A percentile compares a stretch with the other conserved stretches of the same genome.
phyloP scores from a whole-genome alignment of 2,888 invertebrate species.

The Spodoptera exigua region DNA sequence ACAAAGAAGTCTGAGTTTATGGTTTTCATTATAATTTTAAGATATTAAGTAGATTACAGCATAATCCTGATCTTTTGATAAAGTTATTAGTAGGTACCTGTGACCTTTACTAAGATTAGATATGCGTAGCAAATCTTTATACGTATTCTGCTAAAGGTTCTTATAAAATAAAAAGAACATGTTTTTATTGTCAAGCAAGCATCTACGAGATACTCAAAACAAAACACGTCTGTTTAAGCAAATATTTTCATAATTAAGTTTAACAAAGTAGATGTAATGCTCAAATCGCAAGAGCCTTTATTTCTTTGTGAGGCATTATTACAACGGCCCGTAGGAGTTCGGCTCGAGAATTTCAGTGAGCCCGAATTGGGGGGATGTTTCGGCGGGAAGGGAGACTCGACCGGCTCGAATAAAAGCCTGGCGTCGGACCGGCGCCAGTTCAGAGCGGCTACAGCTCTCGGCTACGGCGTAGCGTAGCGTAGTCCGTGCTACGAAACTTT shows the following conservation, averaged over 20 bases:
- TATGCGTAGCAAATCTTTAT: too few species aligned
- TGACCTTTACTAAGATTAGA: too few species aligned
- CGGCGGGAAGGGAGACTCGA: conserved; percentile 52
- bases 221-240: conserved; percentile 8
- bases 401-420: conserved; percentile 74
- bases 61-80: too few species aligned
- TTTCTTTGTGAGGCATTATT: conserved; percentile 52
- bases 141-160: too few species aligned
- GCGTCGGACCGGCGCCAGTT: conserved; percentile 66
- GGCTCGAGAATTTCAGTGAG: conserved; percentile 43
- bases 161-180: not conserved
- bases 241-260: conserved; percentile 43
- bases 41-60: too few species aligned
- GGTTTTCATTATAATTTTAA: too few species aligned
- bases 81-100: too few species aligned
- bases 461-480: conserved; percentile 67
- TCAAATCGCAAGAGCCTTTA: conserved; percentile 44
- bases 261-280: conserved; percentile 35
- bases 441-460: conserved; percentile 78
- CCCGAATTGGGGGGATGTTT: conserved; percentile 50
- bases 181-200: not conserved
- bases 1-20: too few species aligned
- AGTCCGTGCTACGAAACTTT: conserved; percentile 71
- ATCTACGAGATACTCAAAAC: conserved; percentile 3
- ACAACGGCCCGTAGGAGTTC: conserved; percentile 49